These are phyloP conservation scores for Megalops cyprinoides DNA, from an alignment of 2,797 vertebrate genomes.

Conservation along the genomic window DNA sequence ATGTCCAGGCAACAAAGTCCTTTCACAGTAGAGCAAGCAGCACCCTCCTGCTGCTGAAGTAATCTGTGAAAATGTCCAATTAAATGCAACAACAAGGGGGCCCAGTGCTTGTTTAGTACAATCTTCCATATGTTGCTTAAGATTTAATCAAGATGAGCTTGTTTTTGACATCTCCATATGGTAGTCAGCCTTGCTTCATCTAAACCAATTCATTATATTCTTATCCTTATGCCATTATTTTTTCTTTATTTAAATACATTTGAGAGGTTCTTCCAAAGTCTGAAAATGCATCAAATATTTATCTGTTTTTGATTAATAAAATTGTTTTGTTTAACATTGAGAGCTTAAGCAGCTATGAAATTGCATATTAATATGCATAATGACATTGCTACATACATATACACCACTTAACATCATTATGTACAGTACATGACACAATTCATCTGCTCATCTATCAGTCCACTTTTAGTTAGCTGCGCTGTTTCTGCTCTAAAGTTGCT, in stretches of 20 bases:
- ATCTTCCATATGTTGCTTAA: not conserved
- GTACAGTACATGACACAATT: too few relatives aligned
- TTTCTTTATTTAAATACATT: not conserved
- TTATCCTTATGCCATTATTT: not conserved
- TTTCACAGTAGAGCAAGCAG: not conserved
- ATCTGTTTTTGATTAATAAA: not conserved
- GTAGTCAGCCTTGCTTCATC: not conserved
- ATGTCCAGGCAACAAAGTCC: not conserved
- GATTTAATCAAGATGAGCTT: not conserved
- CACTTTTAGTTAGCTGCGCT: too few relatives aligned
- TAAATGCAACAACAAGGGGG: not conserved
- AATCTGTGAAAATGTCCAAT: not conserved
- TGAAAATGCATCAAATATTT: not conserved
- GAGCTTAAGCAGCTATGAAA: not conserved
- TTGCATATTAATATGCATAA: too few relatives aligned
- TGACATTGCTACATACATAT: too few relatives aligned
- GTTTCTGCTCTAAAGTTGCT: too few relatives aligned
- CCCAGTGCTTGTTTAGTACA: not conserved
- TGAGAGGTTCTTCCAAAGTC: not conserved
- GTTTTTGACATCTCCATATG: not conserved
- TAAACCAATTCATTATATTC: not conserved
- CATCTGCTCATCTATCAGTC: too few relatives aligned
- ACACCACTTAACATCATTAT: too few relatives aligned
- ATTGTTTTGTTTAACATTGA: too few relatives aligned
- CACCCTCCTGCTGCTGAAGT: not conserved